Conservation (phyloP, 1,140 invertebrate species). For the Chrysopa pallens region DNA sequence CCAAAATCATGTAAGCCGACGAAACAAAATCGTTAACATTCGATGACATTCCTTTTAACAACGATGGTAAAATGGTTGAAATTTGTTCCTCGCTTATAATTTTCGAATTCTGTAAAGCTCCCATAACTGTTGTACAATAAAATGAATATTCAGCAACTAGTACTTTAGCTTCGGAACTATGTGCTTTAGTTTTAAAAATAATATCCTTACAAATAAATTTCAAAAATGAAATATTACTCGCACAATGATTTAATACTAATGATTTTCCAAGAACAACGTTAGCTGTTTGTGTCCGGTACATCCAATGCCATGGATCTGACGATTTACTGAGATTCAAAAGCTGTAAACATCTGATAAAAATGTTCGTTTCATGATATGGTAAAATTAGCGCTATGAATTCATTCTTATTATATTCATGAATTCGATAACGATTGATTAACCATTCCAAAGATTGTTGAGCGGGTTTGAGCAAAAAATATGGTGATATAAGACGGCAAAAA, state of each 20-base stretch:
- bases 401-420: conserved; percentile 75
- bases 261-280: conserved; percentile 50
- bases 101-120: conserved; percentile 35
- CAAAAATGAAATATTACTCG: conserved; percentile 45
- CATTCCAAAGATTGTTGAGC: conserved; percentile 85
- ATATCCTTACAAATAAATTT: conserved; percentile 56
- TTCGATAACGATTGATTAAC: conserved; percentile 73
- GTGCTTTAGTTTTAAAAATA: conserved; percentile 40
- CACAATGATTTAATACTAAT: conserved; percentile 52
- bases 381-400: conserved; percentile 61
- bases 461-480: conserved; percentile 68
- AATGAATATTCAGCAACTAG: conserved; percentile 59
- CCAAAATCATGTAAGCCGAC: conserved; percentile 53
- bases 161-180: conserved; percentile 32
- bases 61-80: conserved; percentile 43
- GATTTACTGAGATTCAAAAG: conserved; percentile 42
- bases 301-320: conserved; percentile 59
- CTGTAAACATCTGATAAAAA: conserved; percentile 71
- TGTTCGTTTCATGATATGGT: conserved; percentile 81
- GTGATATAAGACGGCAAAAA: conserved; percentile 66
- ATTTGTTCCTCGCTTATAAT: conserved; percentile 47
- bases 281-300: conserved; percentile 49
- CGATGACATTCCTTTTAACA: conserved; percentile 50
- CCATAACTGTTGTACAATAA: conserved; percentile 52
- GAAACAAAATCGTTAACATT: conserved; percentile 47